Evolutionary conservation across 2,888 invertebrate genomes (phyloP), one percentile per base, ranked within the genome.

Genomic region (Microplitis manilae): DNA sequence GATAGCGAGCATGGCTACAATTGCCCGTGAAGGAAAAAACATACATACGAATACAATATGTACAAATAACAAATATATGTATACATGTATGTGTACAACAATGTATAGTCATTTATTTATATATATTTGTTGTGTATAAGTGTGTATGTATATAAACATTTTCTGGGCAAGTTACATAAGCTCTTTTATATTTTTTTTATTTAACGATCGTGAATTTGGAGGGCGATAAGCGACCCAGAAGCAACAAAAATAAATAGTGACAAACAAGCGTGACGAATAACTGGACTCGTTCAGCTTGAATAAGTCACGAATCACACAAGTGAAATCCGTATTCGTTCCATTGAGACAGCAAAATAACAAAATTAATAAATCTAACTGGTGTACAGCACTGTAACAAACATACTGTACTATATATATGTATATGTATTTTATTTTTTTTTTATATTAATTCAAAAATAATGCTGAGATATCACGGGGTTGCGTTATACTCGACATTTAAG

Each of bases 1-100:
- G 75, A 76, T 76, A 76, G 70, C 70, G 75, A 69, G 70, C 70
- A 41, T 70, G 59, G 61, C 64, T 65, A 76, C 75, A 76, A 71
- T 76, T 64, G 75, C 70, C 70, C 75, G 65, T 62, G 15, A 62
- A 62, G 38, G 38, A 72, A 72, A 72, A 39, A 62, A 70, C 9
- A 70, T 20, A 70, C 30, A 71, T n/a, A 38, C 38, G 30, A 30
- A 30, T 30, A 30, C 30, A 30, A 30, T 30, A 30, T 64, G 20
- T 59, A 2, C 30, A 30, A 30, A 30, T 30, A 30, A n/a, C 9
- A 62, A n/a, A 62, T 62, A 61, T 8, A 38, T 61, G 15, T 2
- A 61, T 20, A 59, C 30, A 69, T 20, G 30, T 41, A 68, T 17
- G 30, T 30, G 2, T 30, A 30, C 30, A 30, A 30, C 30, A 30